Evolutionary conservation across 2,888 invertebrate species (phyloP), one percentile per base, ranked within the genome.

Genomic region (Drosophila borealis): DNA sequence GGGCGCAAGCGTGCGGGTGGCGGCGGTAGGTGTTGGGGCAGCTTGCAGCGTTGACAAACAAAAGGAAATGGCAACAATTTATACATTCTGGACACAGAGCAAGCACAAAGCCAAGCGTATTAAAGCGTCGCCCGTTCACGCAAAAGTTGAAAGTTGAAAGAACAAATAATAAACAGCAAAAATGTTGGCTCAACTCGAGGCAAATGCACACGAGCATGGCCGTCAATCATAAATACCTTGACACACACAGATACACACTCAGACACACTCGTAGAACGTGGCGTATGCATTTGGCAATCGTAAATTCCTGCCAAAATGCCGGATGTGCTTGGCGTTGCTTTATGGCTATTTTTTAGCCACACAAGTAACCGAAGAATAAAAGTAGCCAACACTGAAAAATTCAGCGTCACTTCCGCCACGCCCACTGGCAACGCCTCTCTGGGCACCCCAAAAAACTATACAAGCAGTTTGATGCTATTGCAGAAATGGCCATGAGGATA

Each of bases 31-130:
- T 8, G 6, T 14, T 21, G 41, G 13, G 17, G 44, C 44, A 36
- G 17, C 46, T 42, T 45, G 60, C 42, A 67, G 75, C 62, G 66
- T 63, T 81, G 80, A 72, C 79, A 87, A 87, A 84, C 79, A 79
- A 79, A 87, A 74, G 85, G 88, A 89, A 84, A 79, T 70, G 70
- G 73, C 70, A 54, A 84, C 85, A 87, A 89, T 84, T 89, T 89
- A 84, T 87, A 45, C 72, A 67, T 66, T 66, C 59, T 51, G 68
- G 51, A 65, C 74, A 77, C 86, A 80, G 69, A 68, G 60, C 41
- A 61, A 57, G 39, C 29, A 19, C 48, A 45, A 49, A 37, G 49
- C 50, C 59, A 37, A 49, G 37, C 66, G 56, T 56, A 83, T 78
- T 86, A 69, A 78, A 73, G 67, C 60, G 46, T 48, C 14, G 67